Evolutionary conservation across 2,113 vertebrate genomes (phyloP).

Genomic region (Paramormyrops kingsleyae): DNA sequence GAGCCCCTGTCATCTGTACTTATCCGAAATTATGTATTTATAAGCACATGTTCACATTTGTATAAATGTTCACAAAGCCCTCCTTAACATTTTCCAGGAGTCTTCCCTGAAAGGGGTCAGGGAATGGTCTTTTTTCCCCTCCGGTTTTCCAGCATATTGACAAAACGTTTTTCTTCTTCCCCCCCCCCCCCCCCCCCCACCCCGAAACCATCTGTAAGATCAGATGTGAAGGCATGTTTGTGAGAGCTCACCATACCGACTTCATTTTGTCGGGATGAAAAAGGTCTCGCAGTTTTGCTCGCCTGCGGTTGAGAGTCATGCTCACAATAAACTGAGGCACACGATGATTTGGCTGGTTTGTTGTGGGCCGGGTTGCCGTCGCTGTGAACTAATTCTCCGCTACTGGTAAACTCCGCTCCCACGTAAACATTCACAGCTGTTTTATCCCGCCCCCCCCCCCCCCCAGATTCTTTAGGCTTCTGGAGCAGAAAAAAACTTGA

Average conservation of each 20-base stretch:
- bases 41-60: conserved; percentile 10
- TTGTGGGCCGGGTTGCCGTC: neutral
- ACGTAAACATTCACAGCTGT: neutral
- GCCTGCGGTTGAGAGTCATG: neutral
- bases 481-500: neutral
- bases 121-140: neutral
- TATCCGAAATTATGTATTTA: neutral
- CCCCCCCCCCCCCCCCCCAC: fast-evolving
- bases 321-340: neutral
- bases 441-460: neutral
- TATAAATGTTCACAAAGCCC: neutral
- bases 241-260: neutral
- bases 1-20: neutral
- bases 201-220: neutral
- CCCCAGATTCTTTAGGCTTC: neutral
- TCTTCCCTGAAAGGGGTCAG: neutral
- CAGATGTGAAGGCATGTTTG: neutral
- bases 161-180: neutral
- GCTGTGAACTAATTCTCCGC: neutral
- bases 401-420: neutral
- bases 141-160: neutral
- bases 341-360: neutral
- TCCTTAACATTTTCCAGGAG: neutral
- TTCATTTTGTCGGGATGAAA: neutral
- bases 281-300: neutral